phyloP scores from a whole-genome alignment of 2,113 vertebrate species.

The Datnioides undecimradiatus region DNA sequence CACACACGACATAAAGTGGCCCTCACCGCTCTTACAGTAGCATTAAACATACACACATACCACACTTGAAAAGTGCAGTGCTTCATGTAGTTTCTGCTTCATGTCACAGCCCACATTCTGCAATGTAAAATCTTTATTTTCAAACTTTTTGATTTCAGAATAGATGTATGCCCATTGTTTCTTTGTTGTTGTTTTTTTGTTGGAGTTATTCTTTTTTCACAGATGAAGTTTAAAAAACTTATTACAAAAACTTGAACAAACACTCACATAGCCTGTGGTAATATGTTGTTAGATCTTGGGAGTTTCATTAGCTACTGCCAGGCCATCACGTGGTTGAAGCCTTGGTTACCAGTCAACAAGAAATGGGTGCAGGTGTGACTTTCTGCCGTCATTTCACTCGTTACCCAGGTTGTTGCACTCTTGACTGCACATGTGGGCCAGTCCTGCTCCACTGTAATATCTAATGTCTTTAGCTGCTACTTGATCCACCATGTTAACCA shows the following conservation, averaged over 20 bases:
- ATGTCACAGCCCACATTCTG: not conserved
- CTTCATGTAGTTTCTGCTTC: not conserved
- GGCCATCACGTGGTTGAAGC: not conserved
- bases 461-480: too few species aligned
- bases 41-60: constrained; percentile 11
- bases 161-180: not conserved
- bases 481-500: too few species aligned
- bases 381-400: not conserved
- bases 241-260: too few species aligned
- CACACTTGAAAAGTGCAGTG: not conserved
- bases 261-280: not conserved
- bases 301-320: not conserved
- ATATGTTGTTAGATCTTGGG: too few species aligned
- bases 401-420: not conserved
- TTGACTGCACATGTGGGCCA: not conserved
- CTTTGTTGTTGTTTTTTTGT: not conserved
- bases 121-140: not conserved
- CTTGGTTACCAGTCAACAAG: not conserved
- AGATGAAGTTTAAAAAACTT: too few species aligned
- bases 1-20: constrained; percentile 20
- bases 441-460: too few species aligned
- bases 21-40: not conserved
- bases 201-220: too few species aligned
- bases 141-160: not conserved
- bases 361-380: not conserved